A percentile compares a stretch with the other conserved stretches of the same genome.
Conservation (phyloP, 2,797 vertebrate genomes). For the Centropyge bicolor region DNA sequence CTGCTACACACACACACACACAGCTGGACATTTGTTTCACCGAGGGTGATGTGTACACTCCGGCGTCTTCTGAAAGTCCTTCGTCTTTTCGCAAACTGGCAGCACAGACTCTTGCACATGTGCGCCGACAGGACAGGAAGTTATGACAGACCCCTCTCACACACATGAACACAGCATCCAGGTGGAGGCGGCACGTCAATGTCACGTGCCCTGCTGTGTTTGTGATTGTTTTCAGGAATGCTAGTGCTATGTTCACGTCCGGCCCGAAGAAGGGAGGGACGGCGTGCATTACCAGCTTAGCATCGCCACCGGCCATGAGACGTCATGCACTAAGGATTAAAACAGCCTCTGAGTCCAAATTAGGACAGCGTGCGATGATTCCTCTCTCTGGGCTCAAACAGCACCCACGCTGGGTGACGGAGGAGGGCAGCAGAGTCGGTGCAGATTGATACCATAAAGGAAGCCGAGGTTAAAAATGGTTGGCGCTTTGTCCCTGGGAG, state of each 20-base stretch:
- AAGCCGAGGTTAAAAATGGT: constrained; percentile 66
- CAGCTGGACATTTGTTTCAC: constrained; percentile 56
- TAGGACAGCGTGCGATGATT: constrained; percentile 70
- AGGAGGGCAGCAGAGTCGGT: constrained; percentile 43
- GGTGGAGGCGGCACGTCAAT: constrained; percentile 11
- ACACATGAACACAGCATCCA: neutral
- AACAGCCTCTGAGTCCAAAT: constrained; percentile 69
- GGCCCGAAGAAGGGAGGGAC: constrained; percentile 39
- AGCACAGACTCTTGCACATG: constrained; percentile 14
- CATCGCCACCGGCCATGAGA: constrained; percentile 54
- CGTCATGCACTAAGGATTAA: constrained; percentile 71
- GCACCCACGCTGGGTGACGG: constrained; percentile 64
- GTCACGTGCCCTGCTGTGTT: neutral
- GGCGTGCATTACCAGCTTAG: constrained; percentile 66
- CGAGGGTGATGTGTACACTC: constrained; percentile 29
- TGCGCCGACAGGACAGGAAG: constrained; percentile 42
- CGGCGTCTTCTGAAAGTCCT: constrained; percentile 42
- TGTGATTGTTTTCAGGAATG: constrained; percentile 46
- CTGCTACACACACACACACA: constrained; percentile 34
- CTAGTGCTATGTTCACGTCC: constrained; percentile 45
- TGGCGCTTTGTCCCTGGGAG: constrained; percentile 57
- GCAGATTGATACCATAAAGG: constrained; percentile 58
- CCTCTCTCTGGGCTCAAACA: constrained; percentile 56
- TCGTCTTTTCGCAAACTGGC: constrained; percentile 38
- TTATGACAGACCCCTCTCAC: constrained; percentile 12